These are phyloP conservation scores for Ruditapes philippinarum DNA, from an alignment of 1,140 invertebrate species.

Conservation along the genomic window DNA sequence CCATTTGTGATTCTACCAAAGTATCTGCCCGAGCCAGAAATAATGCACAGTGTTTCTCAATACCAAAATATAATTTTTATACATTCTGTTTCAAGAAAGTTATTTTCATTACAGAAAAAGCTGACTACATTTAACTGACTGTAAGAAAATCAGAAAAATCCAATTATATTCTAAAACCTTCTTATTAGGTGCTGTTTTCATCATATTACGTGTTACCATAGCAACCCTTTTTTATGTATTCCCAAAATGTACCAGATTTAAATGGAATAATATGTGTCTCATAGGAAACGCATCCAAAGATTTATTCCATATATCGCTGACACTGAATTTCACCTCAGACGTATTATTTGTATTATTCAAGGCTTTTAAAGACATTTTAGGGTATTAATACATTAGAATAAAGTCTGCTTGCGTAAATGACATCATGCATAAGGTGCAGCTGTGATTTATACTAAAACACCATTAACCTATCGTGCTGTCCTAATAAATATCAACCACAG, in stretches of 20 bases:
- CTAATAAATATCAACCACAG: too few relatives aligned
- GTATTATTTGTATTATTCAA: background rate
- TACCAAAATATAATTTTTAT: too few relatives aligned
- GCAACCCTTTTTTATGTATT: too few relatives aligned
- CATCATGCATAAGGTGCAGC: background rate
- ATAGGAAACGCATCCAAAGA: background rate
- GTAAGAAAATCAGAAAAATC: too few relatives aligned
- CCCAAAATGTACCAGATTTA: background rate
- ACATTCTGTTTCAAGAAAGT: too few relatives aligned
- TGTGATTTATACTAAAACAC: background rate
- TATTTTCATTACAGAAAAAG: too few relatives aligned
- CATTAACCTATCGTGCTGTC: too few relatives aligned
- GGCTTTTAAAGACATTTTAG: background rate
- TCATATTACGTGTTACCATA: background rate
- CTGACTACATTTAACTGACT: too few relatives aligned
- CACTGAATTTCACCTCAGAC: background rate
- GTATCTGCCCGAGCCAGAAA: too few relatives aligned
- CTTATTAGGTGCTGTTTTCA: background rate
- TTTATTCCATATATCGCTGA: background rate
- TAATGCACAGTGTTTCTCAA: too few relatives aligned
- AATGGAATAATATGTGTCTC: background rate
- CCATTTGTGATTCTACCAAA: too few relatives aligned
- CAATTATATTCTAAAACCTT: too few relatives aligned
- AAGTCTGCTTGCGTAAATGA: background rate
- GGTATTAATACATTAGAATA: background rate